A percentile compares a stretch with the other conserved stretches of the same genome.
Conservation (phyloP, 1,140 invertebrate genomes). For the Druon quercuslanigerum region DNA sequence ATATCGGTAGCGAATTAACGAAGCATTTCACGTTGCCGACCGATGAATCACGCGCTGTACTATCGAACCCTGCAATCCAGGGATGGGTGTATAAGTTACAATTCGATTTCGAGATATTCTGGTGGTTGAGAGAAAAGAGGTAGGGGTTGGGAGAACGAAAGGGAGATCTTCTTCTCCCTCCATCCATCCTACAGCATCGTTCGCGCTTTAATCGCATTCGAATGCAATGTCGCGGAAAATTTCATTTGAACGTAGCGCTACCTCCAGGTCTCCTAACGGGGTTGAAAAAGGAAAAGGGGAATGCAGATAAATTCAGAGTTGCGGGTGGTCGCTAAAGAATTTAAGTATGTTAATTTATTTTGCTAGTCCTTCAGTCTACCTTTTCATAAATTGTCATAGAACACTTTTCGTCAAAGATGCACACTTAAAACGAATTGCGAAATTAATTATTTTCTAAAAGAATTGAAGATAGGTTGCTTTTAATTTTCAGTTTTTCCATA, state of each 20-base stretch:
- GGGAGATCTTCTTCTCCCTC: conserved; percentile 41
- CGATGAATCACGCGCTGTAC: conserved; percentile 60
- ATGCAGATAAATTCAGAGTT: conserved; percentile 16
- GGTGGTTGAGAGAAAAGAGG: conserved; percentile 44
- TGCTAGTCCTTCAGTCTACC: neutral
- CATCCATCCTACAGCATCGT: conserved; percentile 64
- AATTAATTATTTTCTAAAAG: no score
- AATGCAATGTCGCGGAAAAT: conserved; percentile 76
- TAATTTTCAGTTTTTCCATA: no score
- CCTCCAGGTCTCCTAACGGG: neutral
- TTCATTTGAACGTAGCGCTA: conserved; percentile 69
- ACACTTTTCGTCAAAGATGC: no score
- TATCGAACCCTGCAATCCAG: conserved; percentile 10
- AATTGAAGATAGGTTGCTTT: no score
- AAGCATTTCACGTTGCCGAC: conserved; percentile 56
- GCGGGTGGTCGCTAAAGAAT: neutral
- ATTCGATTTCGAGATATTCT: conserved; percentile 68
- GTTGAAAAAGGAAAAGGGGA: conserved; percentile 18
- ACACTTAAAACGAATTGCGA: no score
- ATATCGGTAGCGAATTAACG: conserved; percentile 60
- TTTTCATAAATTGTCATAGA: neutral
- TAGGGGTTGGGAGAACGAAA: neutral
- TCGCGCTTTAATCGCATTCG: conserved; percentile 75
- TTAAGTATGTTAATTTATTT: conserved; percentile 21
- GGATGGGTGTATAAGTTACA: conserved; percentile 62